Conservation (phyloP, 2,888 invertebrate genomes). For the Dyspetes luteomarginatus region DNA sequence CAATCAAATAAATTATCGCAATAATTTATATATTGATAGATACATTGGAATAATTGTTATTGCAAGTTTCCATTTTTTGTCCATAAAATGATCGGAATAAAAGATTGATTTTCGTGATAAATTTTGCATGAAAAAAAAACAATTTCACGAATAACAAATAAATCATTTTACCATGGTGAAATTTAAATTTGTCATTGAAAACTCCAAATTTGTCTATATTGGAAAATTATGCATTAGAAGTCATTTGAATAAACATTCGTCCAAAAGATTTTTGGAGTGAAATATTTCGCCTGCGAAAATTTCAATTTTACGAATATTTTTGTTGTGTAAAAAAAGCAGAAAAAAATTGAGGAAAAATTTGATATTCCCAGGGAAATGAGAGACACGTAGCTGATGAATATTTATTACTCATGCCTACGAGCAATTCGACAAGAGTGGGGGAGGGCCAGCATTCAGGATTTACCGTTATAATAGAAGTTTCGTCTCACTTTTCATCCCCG, state of each 20-base stretch:
- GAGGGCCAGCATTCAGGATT: neutral
- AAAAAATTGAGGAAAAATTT: neutral
- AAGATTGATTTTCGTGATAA: too few species aligned
- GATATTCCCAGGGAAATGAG: neutral
- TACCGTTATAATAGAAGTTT: slow-evolving; percentile 2
- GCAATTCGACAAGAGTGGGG: slow-evolving; percentile 9
- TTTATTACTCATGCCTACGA: slow-evolving; percentile 53
- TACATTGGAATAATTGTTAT: too few species aligned
- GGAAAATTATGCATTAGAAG: neutral
- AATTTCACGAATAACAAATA: too few species aligned
- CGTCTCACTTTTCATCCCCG: neutral
- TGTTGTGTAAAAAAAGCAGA: neutral
- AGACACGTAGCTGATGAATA: slow-evolving; percentile 47
- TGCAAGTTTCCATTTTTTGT: too few species aligned
- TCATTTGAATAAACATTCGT: neutral
- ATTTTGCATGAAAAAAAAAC: too few species aligned
- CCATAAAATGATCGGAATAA: too few species aligned
- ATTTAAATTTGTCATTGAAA: slow-evolving; percentile 8
- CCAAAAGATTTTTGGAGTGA: neutral
- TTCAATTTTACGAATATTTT: slow-evolving; percentile 24
- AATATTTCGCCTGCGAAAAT: neutral
- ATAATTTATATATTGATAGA: too few species aligned
- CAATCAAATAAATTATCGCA: neutral
- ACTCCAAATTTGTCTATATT: too few species aligned
- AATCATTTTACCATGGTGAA: neutral